Evolutionary conservation across 2,888 invertebrate species (phyloP), one percentile per base, ranked within the genome.

Genomic region (Lasius fuliginosus): DNA sequence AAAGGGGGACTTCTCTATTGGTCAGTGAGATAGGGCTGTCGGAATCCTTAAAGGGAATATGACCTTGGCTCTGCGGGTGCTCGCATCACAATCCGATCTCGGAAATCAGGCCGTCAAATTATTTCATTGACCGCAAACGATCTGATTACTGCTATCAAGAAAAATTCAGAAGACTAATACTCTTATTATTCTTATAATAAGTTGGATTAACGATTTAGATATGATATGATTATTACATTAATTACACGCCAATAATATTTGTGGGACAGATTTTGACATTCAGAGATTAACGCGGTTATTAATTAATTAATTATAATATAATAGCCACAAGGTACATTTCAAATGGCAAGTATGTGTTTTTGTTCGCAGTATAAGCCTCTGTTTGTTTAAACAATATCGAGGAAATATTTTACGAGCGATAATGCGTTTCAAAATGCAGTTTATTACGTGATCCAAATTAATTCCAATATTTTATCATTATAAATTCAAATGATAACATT

Each of bases 1-100:
- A 85, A 86, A 84, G 85, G 69, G 67, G 69, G 18, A 36, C 65
- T 60, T 73, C 69, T 77, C 79, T 86, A 82, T 84, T 86, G 88
- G 89, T 87, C 88, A 88, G 74, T 84, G 49, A 79, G 75, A 68
- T 62, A 73, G 84, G 79, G 42, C 73, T 11, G 74, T 85, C 23
- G 68, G 73, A 64, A 33, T 68, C 83, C 87, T 89, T 88, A 85
- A 87, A 88, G 84, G 86, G 86, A 83, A 83, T 83, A 56, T 83
- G 65, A 49, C n/a, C 74, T 81, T 74, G 73, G 71, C 42, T 58
- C 15, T 6, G 36, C 58, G 42, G 11, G 15, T 40, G 23, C 33
- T 23, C 46, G 15, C 40, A 5, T 40, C 69, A 40, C 42, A 56
- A 46, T 46, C 42, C 42, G 71, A 58, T 81, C 79, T 81, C 42